Evolutionary conservation across 2,888 invertebrate species (phyloP).

Genomic region (Julus scanicus): DNA sequence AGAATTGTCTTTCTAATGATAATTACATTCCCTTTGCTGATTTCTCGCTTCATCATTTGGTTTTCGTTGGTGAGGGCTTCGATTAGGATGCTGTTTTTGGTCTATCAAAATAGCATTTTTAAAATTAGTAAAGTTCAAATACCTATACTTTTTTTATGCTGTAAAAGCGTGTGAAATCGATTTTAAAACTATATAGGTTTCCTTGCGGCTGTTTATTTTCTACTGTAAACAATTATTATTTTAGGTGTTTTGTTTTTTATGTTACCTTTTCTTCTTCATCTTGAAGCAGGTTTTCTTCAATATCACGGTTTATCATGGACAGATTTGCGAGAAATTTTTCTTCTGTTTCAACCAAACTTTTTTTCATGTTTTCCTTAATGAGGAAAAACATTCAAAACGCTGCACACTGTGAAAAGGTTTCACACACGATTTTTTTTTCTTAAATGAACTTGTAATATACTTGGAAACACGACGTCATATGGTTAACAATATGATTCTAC

Average conservation of each 20-base stretch:
- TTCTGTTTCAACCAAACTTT: background rate
- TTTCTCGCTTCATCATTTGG: constrained; percentile 24
- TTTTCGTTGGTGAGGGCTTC: constrained; percentile 27
- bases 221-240: background rate
- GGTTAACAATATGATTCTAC: too few relatives aligned
- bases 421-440: too few relatives aligned
- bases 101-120: background rate
- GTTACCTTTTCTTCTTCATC: constrained; percentile 5
- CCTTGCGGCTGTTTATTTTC: background rate
- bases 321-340: background rate
- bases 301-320: background rate
- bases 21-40: constrained; percentile 16
- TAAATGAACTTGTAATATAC: too few relatives aligned
- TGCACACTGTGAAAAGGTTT: too few relatives aligned
- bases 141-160: background rate
- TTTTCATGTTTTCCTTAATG: background rate
- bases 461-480: too few relatives aligned
- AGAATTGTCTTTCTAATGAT: background rate
- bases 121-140: background rate
- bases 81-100: constrained; percentile 2
- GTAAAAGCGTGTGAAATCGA: background rate
- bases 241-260: background rate
- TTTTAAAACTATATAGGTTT: background rate
- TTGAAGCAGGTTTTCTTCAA: background rate
- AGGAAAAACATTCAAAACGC: background rate